A percentile compares a stretch with the other conserved stretches of the same genome.
phyloP scores from a whole-genome alignment of 1,140 invertebrate species.

The Trichonephila clavata region DNA sequence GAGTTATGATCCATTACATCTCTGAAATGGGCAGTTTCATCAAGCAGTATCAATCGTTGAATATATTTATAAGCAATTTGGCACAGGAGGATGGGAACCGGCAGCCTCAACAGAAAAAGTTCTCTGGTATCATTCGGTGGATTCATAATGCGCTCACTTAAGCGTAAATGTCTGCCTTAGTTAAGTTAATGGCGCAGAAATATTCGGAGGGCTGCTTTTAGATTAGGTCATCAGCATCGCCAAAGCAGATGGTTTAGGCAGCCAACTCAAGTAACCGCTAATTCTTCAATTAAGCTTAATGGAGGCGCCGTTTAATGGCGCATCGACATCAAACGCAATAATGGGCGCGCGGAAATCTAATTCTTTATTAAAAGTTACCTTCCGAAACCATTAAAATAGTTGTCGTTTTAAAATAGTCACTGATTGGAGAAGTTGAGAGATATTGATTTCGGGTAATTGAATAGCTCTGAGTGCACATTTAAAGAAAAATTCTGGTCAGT shows the following conservation, averaged over 20 bases:
- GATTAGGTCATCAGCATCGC: constrained; percentile 68
- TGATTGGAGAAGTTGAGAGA: background rate
- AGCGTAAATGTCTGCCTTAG: constrained; percentile 47
- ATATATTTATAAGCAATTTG: background rate
- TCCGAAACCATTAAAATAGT: background rate
- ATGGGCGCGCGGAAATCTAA: constrained; percentile 18
- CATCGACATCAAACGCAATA: constrained; percentile 54
- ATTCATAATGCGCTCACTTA: constrained; percentile 35
- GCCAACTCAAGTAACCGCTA: constrained; percentile 65
- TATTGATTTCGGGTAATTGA: background rate
- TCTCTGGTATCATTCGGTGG: background rate
- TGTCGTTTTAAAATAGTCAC: constrained; percentile 9
- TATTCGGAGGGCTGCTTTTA: constrained; percentile 33
- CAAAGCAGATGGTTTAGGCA: constrained; percentile 65
- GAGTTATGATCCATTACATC: background rate
- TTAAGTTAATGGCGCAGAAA: constrained; percentile 73
- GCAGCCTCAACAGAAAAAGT: background rate
- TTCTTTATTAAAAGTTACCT: constrained; percentile 27
- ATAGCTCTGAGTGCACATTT: background rate
- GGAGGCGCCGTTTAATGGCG: constrained; percentile 59
- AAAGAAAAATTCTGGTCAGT: background rate
- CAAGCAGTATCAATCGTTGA: background rate
- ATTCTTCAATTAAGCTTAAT: constrained; percentile 74
- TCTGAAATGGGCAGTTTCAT: background rate
- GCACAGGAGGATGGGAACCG: background rate